Conservation (phyloP, 2,888 invertebrate genomes). For the Agonopterix subpropinquella region DNA sequence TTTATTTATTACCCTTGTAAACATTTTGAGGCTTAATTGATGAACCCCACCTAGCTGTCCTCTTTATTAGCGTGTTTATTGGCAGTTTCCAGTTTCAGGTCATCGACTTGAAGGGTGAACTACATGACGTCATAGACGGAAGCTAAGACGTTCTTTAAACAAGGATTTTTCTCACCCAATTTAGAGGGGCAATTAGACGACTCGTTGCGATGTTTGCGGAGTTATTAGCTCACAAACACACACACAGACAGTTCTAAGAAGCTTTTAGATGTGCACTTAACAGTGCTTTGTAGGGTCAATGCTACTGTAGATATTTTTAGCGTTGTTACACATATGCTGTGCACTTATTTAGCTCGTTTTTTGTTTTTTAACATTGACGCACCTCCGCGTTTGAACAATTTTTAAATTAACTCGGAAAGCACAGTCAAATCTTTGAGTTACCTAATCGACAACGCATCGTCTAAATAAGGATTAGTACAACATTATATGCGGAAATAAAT, state of each 20-base stretch:
- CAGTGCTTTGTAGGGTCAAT: slow-evolving; percentile 10
- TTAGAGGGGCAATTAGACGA: slow-evolving; percentile 50
- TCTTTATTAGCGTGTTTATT: slow-evolving; percentile 1
- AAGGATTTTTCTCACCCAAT: slow-evolving; percentile 47
- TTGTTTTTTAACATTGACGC: too few species aligned
- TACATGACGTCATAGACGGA: slow-evolving; percentile 8
- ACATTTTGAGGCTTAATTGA: slow-evolving; percentile 1
- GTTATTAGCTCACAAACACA: slow-evolving; percentile 27
- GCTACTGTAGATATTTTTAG: slow-evolving; percentile 9
- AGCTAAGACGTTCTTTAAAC: slow-evolving; percentile 25
- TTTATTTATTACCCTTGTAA: too few species aligned
- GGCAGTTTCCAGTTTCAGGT: slow-evolving; percentile 6
- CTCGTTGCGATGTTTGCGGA: slow-evolving; percentile 40
- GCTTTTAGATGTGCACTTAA: slow-evolving; percentile 12
- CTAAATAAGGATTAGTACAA: too few species aligned
- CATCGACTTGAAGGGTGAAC: slow-evolving; percentile 12
- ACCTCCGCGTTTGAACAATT: too few species aligned
- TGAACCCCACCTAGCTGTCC: neutral
- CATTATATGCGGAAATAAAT: too few species aligned
- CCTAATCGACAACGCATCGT: too few species aligned
- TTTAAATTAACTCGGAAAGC: too few species aligned
- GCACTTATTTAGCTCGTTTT: neutral
- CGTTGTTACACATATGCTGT: slow-evolving; percentile 7
- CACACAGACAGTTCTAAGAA: slow-evolving; percentile 18
- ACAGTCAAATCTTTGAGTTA: too few species aligned